These are phyloP conservation scores for Amorpha juglandis DNA, from an alignment of 2,888 invertebrate species.

Conservation along the genomic window DNA sequence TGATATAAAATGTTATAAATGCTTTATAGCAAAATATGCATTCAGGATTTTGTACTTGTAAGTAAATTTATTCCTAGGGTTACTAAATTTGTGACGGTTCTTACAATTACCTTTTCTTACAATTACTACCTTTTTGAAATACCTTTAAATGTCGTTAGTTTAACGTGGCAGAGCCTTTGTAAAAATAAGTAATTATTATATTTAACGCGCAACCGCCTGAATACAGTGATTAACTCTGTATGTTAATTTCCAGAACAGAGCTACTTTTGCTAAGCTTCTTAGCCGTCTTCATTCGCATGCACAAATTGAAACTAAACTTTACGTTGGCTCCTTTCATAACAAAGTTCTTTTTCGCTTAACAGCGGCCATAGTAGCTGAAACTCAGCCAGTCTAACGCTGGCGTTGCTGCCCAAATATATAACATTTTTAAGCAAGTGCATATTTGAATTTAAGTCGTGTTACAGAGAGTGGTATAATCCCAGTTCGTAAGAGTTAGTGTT, in stretches of 20 bases:
- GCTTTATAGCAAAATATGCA: not conserved
- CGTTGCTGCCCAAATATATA: slow-evolving; percentile 47
- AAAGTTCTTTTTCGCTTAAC: slow-evolving; percentile 33
- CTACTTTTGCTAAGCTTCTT: slow-evolving; percentile 20
- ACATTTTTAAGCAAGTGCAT: slow-evolving; percentile 61
- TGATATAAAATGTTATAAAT: too few relatives aligned
- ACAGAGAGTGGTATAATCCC: slow-evolving; percentile 64
- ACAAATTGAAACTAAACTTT: slow-evolving; percentile 22
- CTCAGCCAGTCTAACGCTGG: slow-evolving; percentile 35
- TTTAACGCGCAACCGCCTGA: not conserved
- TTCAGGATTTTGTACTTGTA: slow-evolving; percentile 2
- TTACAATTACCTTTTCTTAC: not conserved
- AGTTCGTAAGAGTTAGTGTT: slow-evolving; percentile 70
- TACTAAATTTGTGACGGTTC: too few relatives aligned
- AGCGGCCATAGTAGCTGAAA: slow-evolving; percentile 23
- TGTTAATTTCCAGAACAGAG: slow-evolving; percentile 10
- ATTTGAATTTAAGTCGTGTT: slow-evolving; percentile 66
- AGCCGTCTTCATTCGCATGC: slow-evolving; percentile 10
- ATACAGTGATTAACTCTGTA: slow-evolving; percentile 27
- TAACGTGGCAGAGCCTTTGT: not conserved
- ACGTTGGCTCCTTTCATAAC: slow-evolving; percentile 21
- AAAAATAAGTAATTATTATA: slow-evolving; percentile 10
- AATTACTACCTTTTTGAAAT: not conserved
- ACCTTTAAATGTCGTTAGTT: not conserved
- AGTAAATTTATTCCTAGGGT: not conserved